Evolutionary conservation across 1,140 invertebrate genomes (phyloP), one percentile per base, ranked within the genome.

Genomic region (Globodera ellingtonae): DNA sequence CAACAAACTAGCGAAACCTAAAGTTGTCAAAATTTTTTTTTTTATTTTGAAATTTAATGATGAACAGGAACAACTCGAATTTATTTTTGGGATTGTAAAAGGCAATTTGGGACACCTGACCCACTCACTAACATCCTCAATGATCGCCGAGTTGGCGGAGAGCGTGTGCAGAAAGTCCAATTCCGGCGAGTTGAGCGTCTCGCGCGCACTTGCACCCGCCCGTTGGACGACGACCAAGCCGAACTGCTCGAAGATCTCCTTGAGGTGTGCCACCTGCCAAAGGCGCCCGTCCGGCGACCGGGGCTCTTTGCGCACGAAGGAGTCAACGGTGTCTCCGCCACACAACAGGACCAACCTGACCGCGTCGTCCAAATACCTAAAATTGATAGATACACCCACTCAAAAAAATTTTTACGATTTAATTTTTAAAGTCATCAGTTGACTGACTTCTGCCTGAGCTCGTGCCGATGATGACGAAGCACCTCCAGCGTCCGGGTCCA

Each of bases 321-420:
- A 85, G 62, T 87, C 86, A 4, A 87, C 81, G 7, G 88, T 67
- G 72, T 87, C 86, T 13, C 82, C 86, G n/a, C 86, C 86, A 35
- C 84, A 87, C 5, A 87, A 56, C 15, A 87, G 52, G 18, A 84
- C 72, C 35, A 84, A 21, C 44, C 80, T 48, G 47, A 79, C 62
- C 24, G 46, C 59, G 2, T 67, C 18, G 35, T 77, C 69, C 48
- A 59, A 77, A 77, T 77, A 77, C 46, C 75, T 77, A 18, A 59
- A 59, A 59, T 59, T n/a, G n/a, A n/a, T n/a, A n/a, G n/a, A n/a
- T n/a, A n/a, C n/a, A n/a, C n/a, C n/a, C n/a, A n/a, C n/a, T n/a
- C n/a, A n/a, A n/a, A n/a, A 35, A 35, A 35, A 35, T 35, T 35
- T 35, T 35, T 35, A 35, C 35, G 9, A 24, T 6, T 69, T 21